Conservation (phyloP, 2,797 vertebrate genomes). For the Pseudochirops cupreus region DNA sequence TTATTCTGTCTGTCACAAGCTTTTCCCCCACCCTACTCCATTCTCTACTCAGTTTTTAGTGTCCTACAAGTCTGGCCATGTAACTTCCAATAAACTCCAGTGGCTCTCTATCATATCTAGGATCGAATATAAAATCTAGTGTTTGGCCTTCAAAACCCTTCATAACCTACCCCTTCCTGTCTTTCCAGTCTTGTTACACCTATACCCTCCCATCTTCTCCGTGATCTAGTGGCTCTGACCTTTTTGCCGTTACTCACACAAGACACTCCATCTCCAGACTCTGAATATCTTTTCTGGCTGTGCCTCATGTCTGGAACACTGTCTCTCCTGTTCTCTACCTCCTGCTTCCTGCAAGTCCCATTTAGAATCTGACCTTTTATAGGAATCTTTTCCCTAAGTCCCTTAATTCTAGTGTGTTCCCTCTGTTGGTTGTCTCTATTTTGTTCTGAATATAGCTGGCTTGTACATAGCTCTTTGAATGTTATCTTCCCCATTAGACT, state of each 20-base stretch:
- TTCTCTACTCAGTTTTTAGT: not conserved
- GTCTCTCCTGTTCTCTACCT: not conserved
- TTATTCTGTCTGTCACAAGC: not conserved
- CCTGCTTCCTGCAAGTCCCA: not conserved
- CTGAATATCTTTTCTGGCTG: not conserved
- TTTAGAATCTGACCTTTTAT: not conserved
- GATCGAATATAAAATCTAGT: not conserved
- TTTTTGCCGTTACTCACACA: not conserved
- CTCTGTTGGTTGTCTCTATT: not conserved
- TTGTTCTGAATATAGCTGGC: not conserved
- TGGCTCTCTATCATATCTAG: not conserved
- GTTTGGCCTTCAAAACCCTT: not conserved
- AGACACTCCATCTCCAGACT: not conserved
- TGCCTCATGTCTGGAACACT: not conserved
- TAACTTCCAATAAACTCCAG: not conserved
- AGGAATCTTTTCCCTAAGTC: not conserved
- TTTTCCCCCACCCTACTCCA: not conserved
- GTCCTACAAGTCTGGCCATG: not conserved
- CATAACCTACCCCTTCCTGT: not conserved
- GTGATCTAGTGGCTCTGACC: not conserved
- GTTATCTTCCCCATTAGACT: not conserved
- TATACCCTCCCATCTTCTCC: not conserved
- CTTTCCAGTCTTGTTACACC: not conserved
- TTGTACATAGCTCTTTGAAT: not conserved
- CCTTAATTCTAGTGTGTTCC: not conserved